These are phyloP conservation scores for Oscheius sp. DNA, from an alignment of 2,888 invertebrate genomes.

Conservation along the genomic window DNA sequence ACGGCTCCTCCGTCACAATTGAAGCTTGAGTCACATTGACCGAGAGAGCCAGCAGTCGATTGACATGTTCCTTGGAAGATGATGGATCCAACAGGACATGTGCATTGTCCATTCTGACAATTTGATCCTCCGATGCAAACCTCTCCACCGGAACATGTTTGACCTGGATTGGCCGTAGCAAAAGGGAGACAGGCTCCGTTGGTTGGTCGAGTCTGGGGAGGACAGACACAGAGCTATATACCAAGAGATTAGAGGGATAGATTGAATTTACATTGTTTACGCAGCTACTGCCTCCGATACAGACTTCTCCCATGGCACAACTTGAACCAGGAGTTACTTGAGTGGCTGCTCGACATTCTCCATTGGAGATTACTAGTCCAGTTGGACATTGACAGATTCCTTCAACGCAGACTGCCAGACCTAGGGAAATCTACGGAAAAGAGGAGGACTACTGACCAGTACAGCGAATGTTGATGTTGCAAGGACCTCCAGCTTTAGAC, in stretches of 20 bases:
- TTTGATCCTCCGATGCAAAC: slow-evolving; percentile 58
- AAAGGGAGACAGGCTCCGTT: slow-evolving; percentile 38
- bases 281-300: slow-evolving; percentile 49
- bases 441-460: slow-evolving; percentile 11
- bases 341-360: slow-evolving; percentile 37
- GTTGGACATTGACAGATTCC: slow-evolving; percentile 60
- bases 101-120: slow-evolving; percentile 50
- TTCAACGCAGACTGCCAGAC: slow-evolving; percentile 56
- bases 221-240: slow-evolving; percentile 35
- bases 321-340: slow-evolving; percentile 32
- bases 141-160: slow-evolving; percentile 30
- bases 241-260: not conserved
- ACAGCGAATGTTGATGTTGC: slow-evolving; percentile 36
- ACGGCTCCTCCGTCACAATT: slow-evolving; percentile 56
- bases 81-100: slow-evolving; percentile 55
- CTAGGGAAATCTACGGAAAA: slow-evolving; percentile 8
- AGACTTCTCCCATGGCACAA: slow-evolving; percentile 55
- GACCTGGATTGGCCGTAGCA: slow-evolving; percentile 52
- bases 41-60: slow-evolving; percentile 42
- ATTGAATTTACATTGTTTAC: slow-evolving; percentile 14
- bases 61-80: slow-evolving; percentile 44
- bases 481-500: slow-evolving; percentile 41
- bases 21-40: slow-evolving; percentile 43
- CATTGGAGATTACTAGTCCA: slow-evolving; percentile 32
- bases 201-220: slow-evolving; percentile 22